A percentile compares a stretch with the other conserved stretches of the same genome.
phyloP scores from a whole-genome alignment of 2,888 invertebrate genomes.

The Drosophila gaucha region DNA sequence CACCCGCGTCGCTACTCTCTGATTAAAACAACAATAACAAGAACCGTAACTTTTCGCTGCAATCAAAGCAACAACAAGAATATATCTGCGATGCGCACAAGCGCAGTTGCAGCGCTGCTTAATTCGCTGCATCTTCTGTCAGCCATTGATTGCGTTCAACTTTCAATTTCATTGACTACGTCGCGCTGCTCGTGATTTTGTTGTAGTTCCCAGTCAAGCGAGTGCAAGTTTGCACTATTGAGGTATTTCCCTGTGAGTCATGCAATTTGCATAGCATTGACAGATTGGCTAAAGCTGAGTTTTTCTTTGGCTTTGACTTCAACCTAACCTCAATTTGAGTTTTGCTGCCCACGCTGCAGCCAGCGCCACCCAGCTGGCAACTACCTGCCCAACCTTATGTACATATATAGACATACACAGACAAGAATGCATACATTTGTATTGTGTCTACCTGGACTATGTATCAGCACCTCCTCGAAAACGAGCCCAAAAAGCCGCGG shows the following conservation, averaged over 20 bases:
- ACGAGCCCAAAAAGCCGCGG: slow-evolving; percentile 64
- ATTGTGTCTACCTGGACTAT: slow-evolving; percentile 68
- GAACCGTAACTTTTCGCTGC: slow-evolving; percentile 15
- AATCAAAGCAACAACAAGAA: slow-evolving; percentile 18
- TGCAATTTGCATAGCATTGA: slow-evolving; percentile 56
- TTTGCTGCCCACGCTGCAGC: slow-evolving; percentile 43
- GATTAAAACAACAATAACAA: slow-evolving; percentile 30
- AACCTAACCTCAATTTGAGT: slow-evolving; percentile 41
- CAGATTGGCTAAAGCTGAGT: slow-evolving; percentile 16
- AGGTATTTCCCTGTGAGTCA: slow-evolving; percentile 75
- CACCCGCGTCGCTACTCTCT: slow-evolving; percentile 9
- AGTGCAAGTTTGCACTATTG: slow-evolving; percentile 37
- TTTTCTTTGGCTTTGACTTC: slow-evolving; percentile 30
- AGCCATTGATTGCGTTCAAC: slow-evolving; percentile 57
- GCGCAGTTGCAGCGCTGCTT: slow-evolving; percentile 26
- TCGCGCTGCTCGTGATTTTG: slow-evolving; percentile 18
- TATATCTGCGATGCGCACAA: slow-evolving; percentile 4
- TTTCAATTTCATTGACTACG: slow-evolving; percentile 72
- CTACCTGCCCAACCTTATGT: slow-evolving; percentile 61
- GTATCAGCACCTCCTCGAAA: slow-evolving; percentile 72
- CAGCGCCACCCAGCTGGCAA: slow-evolving; percentile 62
- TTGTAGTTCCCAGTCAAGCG: slow-evolving; percentile 9
- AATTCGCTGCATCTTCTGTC: slow-evolving; percentile 14
- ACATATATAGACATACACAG: slow-evolving; percentile 5
- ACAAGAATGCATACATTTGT: slow-evolving; percentile 6